A percentile compares a stretch with the other conserved stretches of the same genome.
These are phyloP conservation scores for Melopsittacus undulatus DNA, from an alignment of 2,797 vertebrate species.

Conservation along the genomic window DNA sequence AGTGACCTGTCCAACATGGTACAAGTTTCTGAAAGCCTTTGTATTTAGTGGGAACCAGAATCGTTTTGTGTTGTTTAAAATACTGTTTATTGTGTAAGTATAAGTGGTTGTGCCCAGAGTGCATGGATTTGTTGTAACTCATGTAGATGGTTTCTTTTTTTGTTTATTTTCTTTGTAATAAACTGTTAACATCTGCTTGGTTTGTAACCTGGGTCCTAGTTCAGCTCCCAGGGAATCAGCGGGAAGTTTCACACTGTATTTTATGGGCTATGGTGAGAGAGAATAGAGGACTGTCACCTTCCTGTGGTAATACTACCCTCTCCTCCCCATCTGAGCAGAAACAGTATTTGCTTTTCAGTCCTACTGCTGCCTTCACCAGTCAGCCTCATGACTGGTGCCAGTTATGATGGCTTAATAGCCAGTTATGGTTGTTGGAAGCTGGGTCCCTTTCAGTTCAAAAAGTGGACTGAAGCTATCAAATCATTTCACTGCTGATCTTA, in stretches of 20 bases:
- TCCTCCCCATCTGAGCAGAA: not conserved
- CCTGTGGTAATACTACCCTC: not conserved
- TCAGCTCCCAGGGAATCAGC: not conserved
- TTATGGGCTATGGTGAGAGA: not conserved
- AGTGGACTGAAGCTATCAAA: not conserved
- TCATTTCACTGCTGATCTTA: not conserved
- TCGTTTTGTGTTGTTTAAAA: not conserved
- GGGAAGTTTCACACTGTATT: not conserved
- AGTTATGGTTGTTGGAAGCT: not conserved
- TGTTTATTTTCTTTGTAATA: not conserved
- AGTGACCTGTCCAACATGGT: not conserved
- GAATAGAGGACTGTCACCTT: not conserved
- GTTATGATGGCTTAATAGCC: not conserved
- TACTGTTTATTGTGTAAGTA: not conserved
- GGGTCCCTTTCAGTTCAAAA: not conserved
- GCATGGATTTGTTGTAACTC: not conserved
- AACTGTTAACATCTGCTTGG: not conserved
- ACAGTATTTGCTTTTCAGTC: not conserved
- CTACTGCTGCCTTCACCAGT: not conserved
- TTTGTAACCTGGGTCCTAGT: not conserved
- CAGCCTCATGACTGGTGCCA: not conserved
- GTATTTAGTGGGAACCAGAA: not conserved
- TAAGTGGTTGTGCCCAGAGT: not conserved
- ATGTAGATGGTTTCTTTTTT: not conserved
- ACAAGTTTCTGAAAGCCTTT: not conserved